Base-by-base conservation (phyloP, 2,888 invertebrate genomes). In the Nemotelus pantherinus region DNA sequence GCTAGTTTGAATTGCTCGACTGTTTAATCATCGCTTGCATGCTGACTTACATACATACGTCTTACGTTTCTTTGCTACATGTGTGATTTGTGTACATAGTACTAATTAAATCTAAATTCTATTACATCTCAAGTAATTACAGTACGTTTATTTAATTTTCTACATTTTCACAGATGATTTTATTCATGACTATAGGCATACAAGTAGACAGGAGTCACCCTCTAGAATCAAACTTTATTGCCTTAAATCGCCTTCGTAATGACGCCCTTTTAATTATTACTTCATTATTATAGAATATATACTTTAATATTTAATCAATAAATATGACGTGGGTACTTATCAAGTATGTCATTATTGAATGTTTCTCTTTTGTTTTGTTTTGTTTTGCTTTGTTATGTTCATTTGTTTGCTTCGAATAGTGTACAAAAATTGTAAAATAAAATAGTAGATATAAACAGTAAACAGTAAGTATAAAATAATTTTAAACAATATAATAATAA, bases 351-450 rank as follows among this genome's bases (percentile, higher is more conserved):
- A 74, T 74, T 74, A 60, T 74, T 74, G 48, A 74, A 63, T 74
- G 48, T 72, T 70, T 55, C n/a, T 67, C 50, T n/a, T 64, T 10
- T 50, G 47, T n/a, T 4, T 67, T 67, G 47, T 25, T 67, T 50
- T 25, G 25, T 48, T 64, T 44, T 41, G 48, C 25, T 39, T 5
- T 67, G 5, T 44, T 67, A 48, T 53, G 53, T 9, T 70, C 55
- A 55, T 55, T 45, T 10, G 6, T 70, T 55, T 55, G 70, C 55
- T 70, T 74, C 25, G 53, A 57, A 48, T 74, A 74, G 74, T 74
- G 63, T 74, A 74, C 50, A 74, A 74, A 74, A 60, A 74, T 60
- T 74, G 74, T 74, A 74, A 74, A 74, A 50, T 74, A 74, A 63
- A 41, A 74, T 41, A 50, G 48, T 55, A 74, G 47, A 48, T 74